Percentiles rank a stretch among this genome's conserved stretches.
These are phyloP conservation scores for Carpatolechia fugitivella DNA, from an alignment of 2,888 invertebrate species.

Conservation along the genomic window DNA sequence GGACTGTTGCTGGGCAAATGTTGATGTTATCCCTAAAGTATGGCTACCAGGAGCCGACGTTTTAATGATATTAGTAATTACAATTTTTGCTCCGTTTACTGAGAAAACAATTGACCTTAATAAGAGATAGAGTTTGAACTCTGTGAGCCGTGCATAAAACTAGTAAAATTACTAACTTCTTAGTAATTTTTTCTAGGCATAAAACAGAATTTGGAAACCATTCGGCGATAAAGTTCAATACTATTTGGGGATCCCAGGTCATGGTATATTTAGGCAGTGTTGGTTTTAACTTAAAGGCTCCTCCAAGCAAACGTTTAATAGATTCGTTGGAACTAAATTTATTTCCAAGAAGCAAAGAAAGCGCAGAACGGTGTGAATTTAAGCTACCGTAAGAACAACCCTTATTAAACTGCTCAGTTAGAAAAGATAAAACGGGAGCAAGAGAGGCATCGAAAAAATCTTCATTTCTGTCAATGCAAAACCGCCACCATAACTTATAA, in stretches of 20 bases:
- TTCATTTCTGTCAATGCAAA: constrained; percentile 12
- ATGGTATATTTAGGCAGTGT: constrained; percentile 26
- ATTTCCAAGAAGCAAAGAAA: constrained; percentile 29
- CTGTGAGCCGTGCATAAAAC: constrained; percentile 25
- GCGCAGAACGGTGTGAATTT: constrained; percentile 32
- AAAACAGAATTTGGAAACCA: constrained; percentile 26
- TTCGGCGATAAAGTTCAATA: constrained; percentile 22
- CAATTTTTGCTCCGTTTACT: constrained; percentile 4
- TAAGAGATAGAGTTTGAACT: constrained; percentile 12
- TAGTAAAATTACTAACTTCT: constrained; percentile 27
- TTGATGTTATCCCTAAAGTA: too few species aligned
- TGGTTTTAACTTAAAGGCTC: constrained; percentile 29
- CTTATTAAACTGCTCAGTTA: constrained; percentile 25
- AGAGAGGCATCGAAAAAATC: not conserved
- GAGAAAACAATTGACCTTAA: constrained; percentile 5
- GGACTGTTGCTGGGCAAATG: too few species aligned
- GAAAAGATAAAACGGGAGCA: constrained; percentile 19
- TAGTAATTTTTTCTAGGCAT: constrained; percentile 22
- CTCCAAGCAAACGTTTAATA: constrained; percentile 30
- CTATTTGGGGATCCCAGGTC: constrained; percentile 32
- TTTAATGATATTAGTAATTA: constrained; percentile 20
- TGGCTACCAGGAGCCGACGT: constrained; percentile 18
- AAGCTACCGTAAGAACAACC: constrained; percentile 27
- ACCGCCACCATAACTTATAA: constrained; percentile 23
- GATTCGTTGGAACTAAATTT: constrained; percentile 24